Percentiles rank a stretch among this genome's conserved stretches.
These are phyloP conservation scores for Theonella swinhoei DNA, from an alignment of 37 sponge, comb jelly and placozoan genomes.

Conservation along the genomic window DNA sequence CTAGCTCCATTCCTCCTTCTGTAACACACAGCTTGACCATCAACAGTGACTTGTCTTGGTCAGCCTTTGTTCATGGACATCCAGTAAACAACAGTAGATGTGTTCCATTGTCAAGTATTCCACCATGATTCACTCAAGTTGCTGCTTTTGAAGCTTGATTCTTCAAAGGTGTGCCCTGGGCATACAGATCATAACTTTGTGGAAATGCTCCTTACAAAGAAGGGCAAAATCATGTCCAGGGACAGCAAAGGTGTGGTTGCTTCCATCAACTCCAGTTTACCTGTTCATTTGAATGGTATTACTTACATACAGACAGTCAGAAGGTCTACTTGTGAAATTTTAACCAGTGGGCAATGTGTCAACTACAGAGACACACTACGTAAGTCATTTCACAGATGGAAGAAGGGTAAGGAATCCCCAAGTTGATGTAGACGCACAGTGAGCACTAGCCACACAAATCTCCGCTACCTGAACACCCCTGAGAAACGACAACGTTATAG, in stretches of 20 bases:
- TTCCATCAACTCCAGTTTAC: conserved; percentile 13
- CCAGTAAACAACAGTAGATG: not conserved
- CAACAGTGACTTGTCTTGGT: conserved; percentile 30
- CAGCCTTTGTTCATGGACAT: conserved; percentile 24
- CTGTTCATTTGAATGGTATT: conserved; percentile 19
- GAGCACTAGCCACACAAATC: conserved; percentile 35
- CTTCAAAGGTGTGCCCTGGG: conserved; percentile 25
- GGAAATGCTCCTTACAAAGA: conserved; percentile 23
- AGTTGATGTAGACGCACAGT: conserved; percentile 8
- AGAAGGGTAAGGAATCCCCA: not conserved
- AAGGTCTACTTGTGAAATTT: conserved; percentile 28
- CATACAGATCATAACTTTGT: conserved; percentile 35
- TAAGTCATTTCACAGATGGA: conserved; percentile 18
- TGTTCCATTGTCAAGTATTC: conserved; percentile 1
- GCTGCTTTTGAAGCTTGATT: conserved; percentile 21
- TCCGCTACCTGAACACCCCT: conserved; percentile 39
- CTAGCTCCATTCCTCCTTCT: conserved; percentile 2
- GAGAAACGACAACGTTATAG: conserved; percentile 13
- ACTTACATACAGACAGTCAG: conserved; percentile 37
- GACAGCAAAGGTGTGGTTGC: conserved; percentile 35
- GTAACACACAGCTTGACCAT: conserved; percentile 33
- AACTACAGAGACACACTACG: conserved; percentile 51
- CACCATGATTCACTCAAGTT: conserved; percentile 1
- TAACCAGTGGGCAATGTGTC: conserved; percentile 29
- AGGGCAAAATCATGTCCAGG: conserved; percentile 31